Conservation (phyloP, 2,797 vertebrate species). For the Melanotaenia boesemani region DNA sequence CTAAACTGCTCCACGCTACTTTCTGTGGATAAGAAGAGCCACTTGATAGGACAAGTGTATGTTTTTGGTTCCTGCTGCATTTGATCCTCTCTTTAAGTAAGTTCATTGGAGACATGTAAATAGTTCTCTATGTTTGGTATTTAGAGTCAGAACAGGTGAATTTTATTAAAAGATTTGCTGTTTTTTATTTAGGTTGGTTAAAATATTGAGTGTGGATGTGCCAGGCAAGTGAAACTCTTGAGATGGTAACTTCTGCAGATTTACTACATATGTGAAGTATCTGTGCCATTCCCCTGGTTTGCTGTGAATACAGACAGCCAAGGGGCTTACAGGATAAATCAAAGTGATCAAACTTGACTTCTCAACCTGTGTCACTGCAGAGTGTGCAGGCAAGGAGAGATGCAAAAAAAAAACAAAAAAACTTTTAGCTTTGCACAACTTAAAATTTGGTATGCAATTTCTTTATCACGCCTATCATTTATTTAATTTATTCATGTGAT, state of each 20-base stretch:
- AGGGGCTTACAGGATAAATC: background rate
- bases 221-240: no score
- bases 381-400: background rate
- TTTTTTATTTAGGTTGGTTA: no score
- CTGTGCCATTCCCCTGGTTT: background rate
- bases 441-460: background rate
- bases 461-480: no score
- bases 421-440: background rate
- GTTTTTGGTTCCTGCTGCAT: background rate
- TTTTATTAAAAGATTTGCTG: no score
- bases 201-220: no score
- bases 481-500: no score
- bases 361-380: background rate
- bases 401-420: background rate
- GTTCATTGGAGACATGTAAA: no score
- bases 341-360: background rate
- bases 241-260: no score
- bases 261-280: no score
- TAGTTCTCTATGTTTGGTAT: no score
- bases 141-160: no score
- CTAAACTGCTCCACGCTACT: constrained; percentile 39
- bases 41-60: constrained; percentile 30
- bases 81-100: background rate
- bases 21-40: constrained; percentile 45
- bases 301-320: no score